Evolutionary conservation across 2,113 vertebrate genomes (phyloP), one percentile per base, ranked within the genome.

Genomic region (Tinamus guttatus): DNA sequence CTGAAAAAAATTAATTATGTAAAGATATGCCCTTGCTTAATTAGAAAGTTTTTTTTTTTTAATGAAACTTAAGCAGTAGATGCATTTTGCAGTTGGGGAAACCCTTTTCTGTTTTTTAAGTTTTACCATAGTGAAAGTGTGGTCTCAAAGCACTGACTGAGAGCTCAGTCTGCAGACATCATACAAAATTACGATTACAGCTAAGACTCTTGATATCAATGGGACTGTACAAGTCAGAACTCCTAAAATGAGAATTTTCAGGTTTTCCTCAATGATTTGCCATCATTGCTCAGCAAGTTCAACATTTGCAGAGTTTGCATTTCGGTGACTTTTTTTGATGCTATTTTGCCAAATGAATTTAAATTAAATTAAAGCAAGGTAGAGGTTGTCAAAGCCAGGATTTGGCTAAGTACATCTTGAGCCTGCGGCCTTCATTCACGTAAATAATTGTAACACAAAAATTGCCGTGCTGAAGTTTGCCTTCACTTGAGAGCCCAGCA

Each of bases 271-370:
- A 21, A n/a, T 34, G 9, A 43, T 74, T 78, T 81, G 49, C 49
- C 49, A 49, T 22, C 49, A 24, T 49, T 49, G 49, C 49, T 49
- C 21, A 49, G 49, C 49, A 84, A 7, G 32, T 40, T 68, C 69
- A 76, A 21, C 3, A 22, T 43, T 78, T 85, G 24, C 0, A 0
- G 3, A n/a, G 30, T 68, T 68, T 47, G 45, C 65, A 34, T 45
- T 69, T 69, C 49, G 45, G 67, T 69, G 67, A 69, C 45, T 68
- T 68, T n/a, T 92, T 79, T 68, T 60, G 11, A 81, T 20, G 36
- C 2, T 56, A 25, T 84, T 86, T 94, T 94, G 32, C 21, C 21
- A 49, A 49, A 20, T 20, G 20, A 47, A 47, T 20, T 47, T 20
- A 47, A 18, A 19, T 41, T 41, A 41, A 41, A 43, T 43, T 43